Percentiles rank a stretch among this genome's conserved stretches.
Evolutionary conservation across 2,113 vertebrate species (phyloP).

Genomic region (Amblyopsis rosae): DNA sequence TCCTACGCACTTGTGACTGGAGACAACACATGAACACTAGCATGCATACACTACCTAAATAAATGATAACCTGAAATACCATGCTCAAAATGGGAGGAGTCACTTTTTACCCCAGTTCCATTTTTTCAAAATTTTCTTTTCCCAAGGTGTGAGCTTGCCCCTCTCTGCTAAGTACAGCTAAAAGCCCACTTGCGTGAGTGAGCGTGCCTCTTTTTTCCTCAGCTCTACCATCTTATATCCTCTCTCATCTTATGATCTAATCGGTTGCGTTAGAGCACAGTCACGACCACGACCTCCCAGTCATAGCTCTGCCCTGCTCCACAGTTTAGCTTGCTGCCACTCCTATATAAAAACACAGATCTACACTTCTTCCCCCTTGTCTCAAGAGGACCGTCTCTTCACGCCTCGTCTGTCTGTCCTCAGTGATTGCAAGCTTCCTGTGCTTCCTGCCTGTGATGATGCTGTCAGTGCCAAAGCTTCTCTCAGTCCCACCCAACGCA

Average conservation of each 20-base stretch:
- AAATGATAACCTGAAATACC: too few species aligned
- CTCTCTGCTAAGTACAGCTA: conserved; percentile 24
- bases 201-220: conserved; percentile 17
- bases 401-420: conserved; percentile 38
- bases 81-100: too few species aligned
- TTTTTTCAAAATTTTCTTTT: not conserved
- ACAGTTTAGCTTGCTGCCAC: conserved; percentile 25
- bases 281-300: conserved; percentile 15
- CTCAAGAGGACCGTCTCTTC: conserved; percentile 56
- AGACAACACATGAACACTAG: too few species aligned
- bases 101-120: too few species aligned
- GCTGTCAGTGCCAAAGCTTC: conserved; percentile 14
- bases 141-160: conserved; percentile 6
- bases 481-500: conserved; percentile 22
- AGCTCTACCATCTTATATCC: conserved; percentile 10
- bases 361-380: conserved; percentile 42
- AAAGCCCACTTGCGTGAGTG: conserved; percentile 28
- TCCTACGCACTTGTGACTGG: too few species aligned
- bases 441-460: conserved; percentile 22
- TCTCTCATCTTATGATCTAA: conserved; percentile 36
- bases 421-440: conserved; percentile 57
- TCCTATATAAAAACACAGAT: conserved; percentile 27
- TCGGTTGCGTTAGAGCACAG: conserved; percentile 23
- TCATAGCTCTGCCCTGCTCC: conserved; percentile 16
- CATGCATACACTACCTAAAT: too few species aligned